phyloP scores from a whole-genome alignment of 1,140 invertebrate genomes.

The Scaptomyza pallida region DNA sequence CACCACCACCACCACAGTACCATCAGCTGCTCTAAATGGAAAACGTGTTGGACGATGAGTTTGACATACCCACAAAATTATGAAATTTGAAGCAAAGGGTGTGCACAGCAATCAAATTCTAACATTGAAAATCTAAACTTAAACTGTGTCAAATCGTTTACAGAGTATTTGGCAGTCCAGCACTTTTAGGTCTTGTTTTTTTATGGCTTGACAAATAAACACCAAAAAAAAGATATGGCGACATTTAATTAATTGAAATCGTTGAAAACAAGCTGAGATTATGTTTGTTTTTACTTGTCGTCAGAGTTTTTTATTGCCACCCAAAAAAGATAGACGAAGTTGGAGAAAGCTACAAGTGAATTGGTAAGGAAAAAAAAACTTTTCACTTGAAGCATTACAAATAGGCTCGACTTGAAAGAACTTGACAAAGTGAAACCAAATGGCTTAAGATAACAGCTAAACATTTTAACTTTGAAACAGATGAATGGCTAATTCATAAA shows the following conservation, averaged over 20 bases:
- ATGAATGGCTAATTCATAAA: constrained; percentile 35
- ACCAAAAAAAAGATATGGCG: constrained; percentile 51
- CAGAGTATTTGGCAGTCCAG: not conserved
- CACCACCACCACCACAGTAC: too few relatives aligned
- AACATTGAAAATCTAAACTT: too few relatives aligned
- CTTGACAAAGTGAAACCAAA: constrained; percentile 1
- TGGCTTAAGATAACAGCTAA: constrained; percentile 21
- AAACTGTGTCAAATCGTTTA: too few relatives aligned
- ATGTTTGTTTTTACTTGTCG: constrained; percentile 65
- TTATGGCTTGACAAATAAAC: constrained; percentile 49
- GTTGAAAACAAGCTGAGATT: constrained; percentile 71
- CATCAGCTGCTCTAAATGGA: constrained; percentile 14
- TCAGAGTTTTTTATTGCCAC: constrained; percentile 15
- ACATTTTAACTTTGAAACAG: constrained; percentile 18
- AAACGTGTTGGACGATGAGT: constrained; percentile 41
- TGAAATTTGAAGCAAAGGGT: not conserved
- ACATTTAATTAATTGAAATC: constrained; percentile 79
- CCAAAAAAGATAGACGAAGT: not conserved
- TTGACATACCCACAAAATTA: constrained; percentile 15
- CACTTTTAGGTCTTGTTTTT: constrained; percentile 7
- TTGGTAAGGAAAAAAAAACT: constrained; percentile 3
- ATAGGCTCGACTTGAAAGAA: not conserved
- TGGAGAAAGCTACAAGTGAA: not conserved
- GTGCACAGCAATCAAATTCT: too few relatives aligned
- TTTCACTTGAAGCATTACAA: constrained; percentile 1